phyloP scores from a whole-genome alignment of 2,113 vertebrate species.

The Hippoglossus stenolepis region DNA sequence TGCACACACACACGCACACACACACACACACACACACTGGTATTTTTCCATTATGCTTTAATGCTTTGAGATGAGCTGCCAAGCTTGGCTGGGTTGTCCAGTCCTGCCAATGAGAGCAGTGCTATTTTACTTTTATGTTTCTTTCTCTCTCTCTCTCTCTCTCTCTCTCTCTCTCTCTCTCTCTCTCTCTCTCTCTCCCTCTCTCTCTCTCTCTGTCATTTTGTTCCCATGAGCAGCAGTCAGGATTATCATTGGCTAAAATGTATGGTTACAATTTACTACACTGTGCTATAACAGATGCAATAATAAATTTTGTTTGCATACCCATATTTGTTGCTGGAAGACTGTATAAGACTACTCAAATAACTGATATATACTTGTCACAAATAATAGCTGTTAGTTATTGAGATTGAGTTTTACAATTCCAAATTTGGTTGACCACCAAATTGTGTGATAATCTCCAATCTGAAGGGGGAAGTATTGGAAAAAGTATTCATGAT shows the following conservation, averaged over 20 bases:
- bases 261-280: no score
- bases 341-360: no score
- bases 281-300: no score
- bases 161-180: conserved; percentile 37
- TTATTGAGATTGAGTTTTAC: no score
- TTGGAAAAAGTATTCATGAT: no score
- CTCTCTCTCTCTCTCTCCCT: conserved; percentile 19
- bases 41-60: conserved; percentile 72
- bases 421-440: no score
- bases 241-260: not conserved
- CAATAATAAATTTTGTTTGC: no score
- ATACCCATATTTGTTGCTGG: not conserved
- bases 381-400: not conserved
- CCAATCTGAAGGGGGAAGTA: not conserved
- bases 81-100: conserved; percentile 37
- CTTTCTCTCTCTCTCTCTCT: not conserved
- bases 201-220: conserved; percentile 17
- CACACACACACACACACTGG: conserved; percentile 42
- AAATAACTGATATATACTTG: not conserved
- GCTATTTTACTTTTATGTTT: conserved; percentile 42
- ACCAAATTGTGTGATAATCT: no score
- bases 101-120: conserved; percentile 53
- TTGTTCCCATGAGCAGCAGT: not conserved
- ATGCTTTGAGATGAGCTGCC: conserved; percentile 38
- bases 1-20: no score